Evolutionary conservation across 2,113 vertebrate genomes (phyloP), one percentile per base, ranked within the genome.

Genomic region (Callopanchax toddi): DNA sequence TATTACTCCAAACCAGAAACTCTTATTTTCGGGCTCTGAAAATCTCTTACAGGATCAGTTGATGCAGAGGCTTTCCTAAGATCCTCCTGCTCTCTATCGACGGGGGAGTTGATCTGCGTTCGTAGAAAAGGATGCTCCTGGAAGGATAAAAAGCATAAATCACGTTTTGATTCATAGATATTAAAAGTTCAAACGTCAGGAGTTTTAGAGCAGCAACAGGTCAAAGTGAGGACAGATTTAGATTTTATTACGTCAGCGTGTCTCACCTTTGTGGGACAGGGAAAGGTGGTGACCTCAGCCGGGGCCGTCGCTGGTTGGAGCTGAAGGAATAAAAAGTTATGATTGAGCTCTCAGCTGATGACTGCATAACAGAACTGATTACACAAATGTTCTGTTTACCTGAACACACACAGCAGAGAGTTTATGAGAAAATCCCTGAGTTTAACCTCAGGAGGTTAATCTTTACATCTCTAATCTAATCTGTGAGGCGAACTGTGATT

Each of bases 191-290:
- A 37, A 37, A 37, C 6, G 29, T 32, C 29, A 32, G 29, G 7
- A 8, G 48, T 44, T 6, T 22, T 43, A 6, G 5, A 45, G 1
- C 1, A 15, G 1, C 1, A 22, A 1, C 42, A 20, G 3, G 32
- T 23, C 29, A 29, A n/a, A n/a, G n/a, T n/a, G n/a, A n/a, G n/a
- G n/a, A 0, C 10, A n/a, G 11, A 40, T 22, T 3, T 25, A 25
- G 34, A 36, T 15, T 15, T 39, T 13, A 42, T 1, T 5, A 6
- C 6, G 15, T 17, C 5, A 17, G 39, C 1, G 8, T 43, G 42
- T 20, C 50, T 90, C 60, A 93, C 92, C 88, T 84, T 61, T 9
- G 79, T 78, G 1, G 82, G 90, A 40, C 92, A 92, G 1, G 73
- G 82, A 18, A 87, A 26, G 15, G 17, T 48, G 22, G 69, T 9